Percentiles rank a stretch among this genome's conserved stretches.
phyloP scores from a whole-genome alignment of 2,113 vertebrate species.

The Gambusia holbrooki region DNA sequence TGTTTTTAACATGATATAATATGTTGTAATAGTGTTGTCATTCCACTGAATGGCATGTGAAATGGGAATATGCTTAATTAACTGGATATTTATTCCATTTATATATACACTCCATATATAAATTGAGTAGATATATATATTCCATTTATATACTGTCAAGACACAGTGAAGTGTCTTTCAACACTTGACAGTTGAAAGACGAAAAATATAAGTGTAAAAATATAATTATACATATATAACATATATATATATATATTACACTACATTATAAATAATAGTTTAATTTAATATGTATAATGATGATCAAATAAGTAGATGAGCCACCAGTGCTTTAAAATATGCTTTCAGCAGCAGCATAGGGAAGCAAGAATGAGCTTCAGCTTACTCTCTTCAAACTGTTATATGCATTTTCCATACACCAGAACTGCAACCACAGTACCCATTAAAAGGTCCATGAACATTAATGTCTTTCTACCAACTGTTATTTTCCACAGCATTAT shows the following conservation, averaged over 20 bases:
- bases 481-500: slow-evolving; percentile 11
- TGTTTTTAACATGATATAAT: not conserved
- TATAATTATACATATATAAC: too few species aligned
- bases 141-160: too few species aligned
- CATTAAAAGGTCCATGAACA: slow-evolving; percentile 6
- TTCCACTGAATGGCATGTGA: not conserved
- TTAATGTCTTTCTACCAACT: slow-evolving; percentile 20
- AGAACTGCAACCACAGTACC: slow-evolving; percentile 23
- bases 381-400: slow-evolving; percentile 45
- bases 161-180: too few species aligned
- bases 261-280: too few species aligned
- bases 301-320: slow-evolving; percentile 58
- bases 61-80: slow-evolving; percentile 1
- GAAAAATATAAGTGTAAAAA: not conserved
- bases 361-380: slow-evolving; percentile 35
- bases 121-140: too few species aligned
- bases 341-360: slow-evolving; percentile 57
- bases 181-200: slow-evolving; percentile 9
- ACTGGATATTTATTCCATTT: slow-evolving; percentile 22
- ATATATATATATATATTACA: too few species aligned
- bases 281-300: slow-evolving; percentile 25
- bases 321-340: slow-evolving; percentile 44
- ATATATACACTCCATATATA: not conserved
- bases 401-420: slow-evolving; percentile 32
- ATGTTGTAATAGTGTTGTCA: not conserved